A percentile compares a stretch with the other conserved stretches of the same genome.
phyloP scores from a whole-genome alignment of 2,113 vertebrate species.

The Scomber scombrus region DNA sequence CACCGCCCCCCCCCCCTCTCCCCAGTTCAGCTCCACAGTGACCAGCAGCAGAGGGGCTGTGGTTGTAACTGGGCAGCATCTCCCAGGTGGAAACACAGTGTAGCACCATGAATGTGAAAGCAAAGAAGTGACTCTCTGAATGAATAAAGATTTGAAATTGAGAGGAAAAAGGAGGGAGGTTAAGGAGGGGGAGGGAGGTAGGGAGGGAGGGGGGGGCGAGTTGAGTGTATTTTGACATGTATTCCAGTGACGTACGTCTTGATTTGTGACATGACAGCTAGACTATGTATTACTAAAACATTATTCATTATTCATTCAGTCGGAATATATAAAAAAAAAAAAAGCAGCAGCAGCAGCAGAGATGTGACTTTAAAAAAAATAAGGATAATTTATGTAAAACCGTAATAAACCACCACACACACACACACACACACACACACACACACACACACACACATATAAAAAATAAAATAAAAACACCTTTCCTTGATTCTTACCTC shows the following conservation, averaged over 20 bases:
- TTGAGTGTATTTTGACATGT: conserved; percentile 5
- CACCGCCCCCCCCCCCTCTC: too few species aligned
- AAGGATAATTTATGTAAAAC: conserved; percentile 22
- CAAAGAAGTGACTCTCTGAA: background rate
- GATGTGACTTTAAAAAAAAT: conserved; percentile 10
- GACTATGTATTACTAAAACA: conserved; percentile 2
- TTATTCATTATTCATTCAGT: conserved; percentile 5
- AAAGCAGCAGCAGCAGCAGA: background rate
- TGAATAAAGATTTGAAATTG: conserved; percentile 20
- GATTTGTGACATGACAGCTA: conserved; percentile 12
- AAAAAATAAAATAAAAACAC: background rate
- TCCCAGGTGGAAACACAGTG: conserved; percentile 41
- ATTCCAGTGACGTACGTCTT: background rate
- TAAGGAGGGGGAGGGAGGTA: background rate
- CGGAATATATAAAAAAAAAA: background rate
- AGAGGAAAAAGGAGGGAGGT: background rate
- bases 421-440: too few species aligned
- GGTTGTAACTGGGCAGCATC: background rate
- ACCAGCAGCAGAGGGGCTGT: background rate
- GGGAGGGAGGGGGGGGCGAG: background rate
- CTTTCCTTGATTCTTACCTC: background rate
- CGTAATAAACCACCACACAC: too few species aligned
- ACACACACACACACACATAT: too few species aligned
- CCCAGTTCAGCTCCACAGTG: conserved; percentile 5
- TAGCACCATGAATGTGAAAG: background rate